Percentiles rank a stretch among this genome's conserved stretches.
Evolutionary conservation across 2,888 invertebrate genomes (phyloP).

Genomic region (Agonopterix alstromeriana): DNA sequence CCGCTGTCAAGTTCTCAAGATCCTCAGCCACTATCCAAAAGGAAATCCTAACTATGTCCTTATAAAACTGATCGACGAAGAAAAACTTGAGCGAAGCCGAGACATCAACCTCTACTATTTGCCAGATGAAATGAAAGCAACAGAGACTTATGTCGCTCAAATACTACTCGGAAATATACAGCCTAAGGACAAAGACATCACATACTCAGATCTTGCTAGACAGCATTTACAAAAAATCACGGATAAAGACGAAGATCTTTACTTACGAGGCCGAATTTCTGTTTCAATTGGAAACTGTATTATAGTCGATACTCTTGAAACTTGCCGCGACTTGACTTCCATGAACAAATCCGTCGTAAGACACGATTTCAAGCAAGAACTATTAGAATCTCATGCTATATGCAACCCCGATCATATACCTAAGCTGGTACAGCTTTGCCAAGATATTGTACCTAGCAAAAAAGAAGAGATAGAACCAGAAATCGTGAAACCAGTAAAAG

Average conservation of each 20-base stretch:
- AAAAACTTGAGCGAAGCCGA: conserved; percentile 51
- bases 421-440: conserved; percentile 62
- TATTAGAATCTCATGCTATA: conserved; percentile 46
- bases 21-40: conserved; percentile 39
- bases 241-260: conserved; percentile 43
- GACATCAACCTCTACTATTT: conserved; percentile 63
- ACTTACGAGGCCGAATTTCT: conserved; percentile 62
- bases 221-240: conserved; percentile 37
- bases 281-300: conserved; percentile 78
- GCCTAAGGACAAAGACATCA: conserved; percentile 57
- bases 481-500: conserved; percentile 16
- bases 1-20: conserved; percentile 74
- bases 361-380: conserved; percentile 68
- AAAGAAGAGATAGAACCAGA: conserved; percentile 17
- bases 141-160: conserved; percentile 57
- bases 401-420: conserved; percentile 65
- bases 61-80: conserved; percentile 79
- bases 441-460: conserved; percentile 20
- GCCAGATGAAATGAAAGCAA: conserved; percentile 63
- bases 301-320: conserved; percentile 80
- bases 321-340: conserved; percentile 69
- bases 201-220: conserved; percentile 48
- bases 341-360: conserved; percentile 69
- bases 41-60: conserved; percentile 45
- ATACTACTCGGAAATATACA: conserved; percentile 49